Base-by-base conservation (phyloP, 2,113 vertebrate species). In the Myotis yumanensis region DNA sequence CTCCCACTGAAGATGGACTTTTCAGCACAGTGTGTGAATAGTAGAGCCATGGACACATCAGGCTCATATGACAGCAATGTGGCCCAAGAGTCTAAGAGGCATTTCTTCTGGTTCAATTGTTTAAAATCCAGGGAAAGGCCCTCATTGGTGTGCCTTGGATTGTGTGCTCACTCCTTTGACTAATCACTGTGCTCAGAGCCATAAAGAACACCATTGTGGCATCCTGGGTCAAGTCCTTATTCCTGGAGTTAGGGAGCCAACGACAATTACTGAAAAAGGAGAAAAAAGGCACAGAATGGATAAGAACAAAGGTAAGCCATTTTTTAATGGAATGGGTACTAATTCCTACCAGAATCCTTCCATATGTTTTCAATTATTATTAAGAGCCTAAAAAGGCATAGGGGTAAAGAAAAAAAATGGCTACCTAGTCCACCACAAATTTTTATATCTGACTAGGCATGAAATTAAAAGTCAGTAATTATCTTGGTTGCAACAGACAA, bases 391-490 rank as follows among this genome's bases (percentile, higher is more conserved):
- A 85, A 93, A 72, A 83, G 40, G 48, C 68, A 22, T 59, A 14
- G 43, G 32, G 23, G 22, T 59, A 54, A 68, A n/a, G 3, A 89
- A 80, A 80, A 83, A 64, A 22, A 68, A 62, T 30, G 25, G 20
- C 64, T 62, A 54, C 14, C 18, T 62, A 35, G 84, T 93, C n/a
- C 51, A n/a, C 15, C 25, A 66, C 9, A 35, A 40, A n/a, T 73
- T 43, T 88, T 23, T 57, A 40, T 68, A 68, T 75, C 64, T n/a
- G 52, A 72, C 14, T 32, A 25, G 37, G 3, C 77, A 86, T 86
- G 51, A 83, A 96, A 93, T 77, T 86, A 68, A 95, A 72, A 87
- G 22, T 88, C 30, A 66, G 18, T 30, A n/a, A 77, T 94, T 66
- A 77, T 90, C 52, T 80, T 90, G 57, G 40, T 59, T 82, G 46